Evolutionary conservation across 1,140 invertebrate species (phyloP), one percentile per base, ranked within the genome.

Genomic region (Euwallacea fornicatus): DNA sequence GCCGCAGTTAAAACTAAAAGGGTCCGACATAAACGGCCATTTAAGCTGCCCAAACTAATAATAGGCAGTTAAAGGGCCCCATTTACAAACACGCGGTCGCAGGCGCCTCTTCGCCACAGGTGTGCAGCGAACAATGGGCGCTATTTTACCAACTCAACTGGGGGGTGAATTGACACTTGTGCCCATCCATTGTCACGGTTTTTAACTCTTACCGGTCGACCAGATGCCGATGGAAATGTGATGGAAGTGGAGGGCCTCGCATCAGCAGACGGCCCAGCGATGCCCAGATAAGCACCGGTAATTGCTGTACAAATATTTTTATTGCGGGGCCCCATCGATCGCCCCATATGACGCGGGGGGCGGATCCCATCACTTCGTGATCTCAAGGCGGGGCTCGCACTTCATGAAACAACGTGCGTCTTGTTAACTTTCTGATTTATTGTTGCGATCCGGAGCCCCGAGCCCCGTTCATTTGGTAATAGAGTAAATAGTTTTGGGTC

Each of bases 401-500:
- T 78, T 78, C 78, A 78, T 76, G 76, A 78, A 75, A 69, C 73
- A 75, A 75, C 75, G 78, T 78, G 76, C 77, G 78, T 79, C 78
- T 79, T 78, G 78, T 79, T 79, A 79, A 78, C 77, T 79, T 76
- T 78, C 75, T 77, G 77, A 79, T 79, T 78, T 79, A 79, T 78
- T 74, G 69, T 69, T 33, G 70, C 69, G 75, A 76, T 77, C 68
- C 65, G 56, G 65, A 43, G 43, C 65, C 62, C 61, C 66, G 69
- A 70, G 65, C 59, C 53, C 54, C 65, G 69, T 65, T 70, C 66
- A 74, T 74, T 74, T 74, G 63, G 73, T 72, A 74, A 65, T 71
- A 61, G 61, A 65, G 62, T 71, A 71, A 33, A 71, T 71, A 71
- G 69, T 71, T 71, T 71, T 71, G 58, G 58, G 59, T 43, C 50